Evolutionary conservation across 1,140 invertebrate genomes (phyloP), one percentile per base, ranked within the genome.

Genomic region (Hetaerina americana): DNA sequence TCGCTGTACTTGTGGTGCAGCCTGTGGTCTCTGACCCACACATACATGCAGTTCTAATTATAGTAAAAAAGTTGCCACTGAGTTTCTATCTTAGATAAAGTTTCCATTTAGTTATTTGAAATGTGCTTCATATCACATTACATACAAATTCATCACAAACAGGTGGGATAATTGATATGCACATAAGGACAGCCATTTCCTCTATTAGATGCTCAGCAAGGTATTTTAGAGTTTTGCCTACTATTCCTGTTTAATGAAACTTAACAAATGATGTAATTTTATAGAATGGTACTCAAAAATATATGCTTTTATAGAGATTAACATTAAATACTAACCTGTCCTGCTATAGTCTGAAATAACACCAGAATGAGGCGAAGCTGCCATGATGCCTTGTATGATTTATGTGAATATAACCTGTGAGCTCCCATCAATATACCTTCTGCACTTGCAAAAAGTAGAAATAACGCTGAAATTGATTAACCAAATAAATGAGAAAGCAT

Each of bases 1-100:
- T 89, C 88, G 2, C 85, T 84, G 78, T 85, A 89, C 72, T 87
- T 87, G 74, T 90, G 88, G 76, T 90, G 88, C 1, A 86, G 83
- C 6, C 88, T 80, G 76, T 89, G 87, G 74, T 89, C 87, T n/a
- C 87, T 77, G 25, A 81, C 82, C 86, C 86, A 87, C 72, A 84
- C 81, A 74, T 81, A 83, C 5, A 83, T 82, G 69, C 81, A 79
- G 75, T 86, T 86, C 81, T 86, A 40, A 40, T 40, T 6, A 10
- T 57, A n/a, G 40, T 57, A 18, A n/a, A 12, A 57, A 57, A n/a
- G n/a, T n/a, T n/a, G n/a, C n/a, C n/a, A n/a, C n/a, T n/a, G n/a
- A n/a, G n/a, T n/a, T n/a, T n/a, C n/a, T n/a, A n/a, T n/a, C n/a
- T n/a, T n/a, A n/a, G n/a, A n/a, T n/a, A n/a, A n/a, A n/a, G n/a